Conservation (phyloP, 1,140 invertebrate species). For the Seison nebaliae region DNA sequence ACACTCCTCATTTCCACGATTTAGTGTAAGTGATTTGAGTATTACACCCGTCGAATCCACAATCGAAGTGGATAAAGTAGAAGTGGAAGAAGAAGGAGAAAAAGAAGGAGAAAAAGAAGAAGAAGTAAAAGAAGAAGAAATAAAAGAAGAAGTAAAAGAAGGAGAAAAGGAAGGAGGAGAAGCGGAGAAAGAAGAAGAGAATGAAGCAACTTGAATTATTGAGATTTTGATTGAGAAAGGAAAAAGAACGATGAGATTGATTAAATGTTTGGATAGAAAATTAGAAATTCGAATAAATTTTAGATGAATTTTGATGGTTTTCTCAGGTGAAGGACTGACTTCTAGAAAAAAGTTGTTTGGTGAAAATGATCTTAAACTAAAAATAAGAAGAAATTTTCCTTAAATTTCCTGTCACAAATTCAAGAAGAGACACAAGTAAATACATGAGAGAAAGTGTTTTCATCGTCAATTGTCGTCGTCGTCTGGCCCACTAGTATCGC, state of each 20-base stretch:
- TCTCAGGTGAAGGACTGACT: too few species aligned
- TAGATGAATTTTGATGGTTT: too few species aligned
- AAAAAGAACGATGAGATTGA: too few species aligned
- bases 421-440: background rate
- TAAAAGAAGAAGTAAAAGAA: background rate
- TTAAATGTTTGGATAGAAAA: too few species aligned
- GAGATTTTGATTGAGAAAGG: too few species aligned
- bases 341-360: too few species aligned
- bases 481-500: slow-evolving; percentile 3
- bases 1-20: too few species aligned
- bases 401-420: background rate
- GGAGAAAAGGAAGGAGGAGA: background rate
- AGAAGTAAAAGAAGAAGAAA: background rate
- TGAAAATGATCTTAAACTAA: background rate
- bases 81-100: background rate
- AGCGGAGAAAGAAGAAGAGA: background rate
- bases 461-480: background rate
- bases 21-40: background rate
- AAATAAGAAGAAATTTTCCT: background rate
- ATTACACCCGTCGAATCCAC: background rate
- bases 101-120: background rate
- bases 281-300: too few species aligned
- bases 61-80: background rate
- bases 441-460: background rate
- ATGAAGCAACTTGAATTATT: background rate